Conservation (phyloP, 1,140 invertebrate species). For the Aphis gossypii region DNA sequence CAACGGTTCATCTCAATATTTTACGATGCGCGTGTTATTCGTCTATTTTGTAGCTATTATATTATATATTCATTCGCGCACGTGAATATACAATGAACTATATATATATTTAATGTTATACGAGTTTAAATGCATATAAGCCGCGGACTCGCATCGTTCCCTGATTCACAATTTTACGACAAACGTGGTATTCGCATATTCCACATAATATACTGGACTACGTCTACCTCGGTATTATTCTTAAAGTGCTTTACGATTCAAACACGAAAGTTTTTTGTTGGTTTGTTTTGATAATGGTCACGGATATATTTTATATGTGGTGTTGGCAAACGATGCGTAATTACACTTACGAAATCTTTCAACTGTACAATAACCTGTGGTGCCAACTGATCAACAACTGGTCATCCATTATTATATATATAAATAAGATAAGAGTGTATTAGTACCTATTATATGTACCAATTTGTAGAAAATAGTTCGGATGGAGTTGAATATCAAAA, state of each 20-base stretch:
- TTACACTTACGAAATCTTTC: too few species aligned
- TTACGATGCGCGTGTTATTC: background rate
- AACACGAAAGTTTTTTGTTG: background rate
- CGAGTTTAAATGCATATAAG: background rate
- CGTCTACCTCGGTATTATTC: too few species aligned
- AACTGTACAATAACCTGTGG: too few species aligned
- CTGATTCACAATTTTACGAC: background rate
- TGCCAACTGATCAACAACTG: too few species aligned
- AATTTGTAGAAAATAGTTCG: too few species aligned
- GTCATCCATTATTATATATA: too few species aligned
- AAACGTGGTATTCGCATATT: background rate
- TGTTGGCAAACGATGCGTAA: background rate
- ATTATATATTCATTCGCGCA: background rate
- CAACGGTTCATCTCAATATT: constrained; percentile 28
- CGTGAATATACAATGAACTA: background rate
- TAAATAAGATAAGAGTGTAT: too few species aligned
- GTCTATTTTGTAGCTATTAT: background rate
- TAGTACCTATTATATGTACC: too few species aligned
- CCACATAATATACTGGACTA: too few species aligned
- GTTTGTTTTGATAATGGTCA: background rate
- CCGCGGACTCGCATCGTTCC: background rate
- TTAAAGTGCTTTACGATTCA: background rate
- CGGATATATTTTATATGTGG: background rate
- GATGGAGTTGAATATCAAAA: too few species aligned
- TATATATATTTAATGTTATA: background rate